Percentiles rank a stretch among this genome's conserved stretches.
phyloP scores from a whole-genome alignment of 2,888 invertebrate genomes.

The Baccha elongata region DNA sequence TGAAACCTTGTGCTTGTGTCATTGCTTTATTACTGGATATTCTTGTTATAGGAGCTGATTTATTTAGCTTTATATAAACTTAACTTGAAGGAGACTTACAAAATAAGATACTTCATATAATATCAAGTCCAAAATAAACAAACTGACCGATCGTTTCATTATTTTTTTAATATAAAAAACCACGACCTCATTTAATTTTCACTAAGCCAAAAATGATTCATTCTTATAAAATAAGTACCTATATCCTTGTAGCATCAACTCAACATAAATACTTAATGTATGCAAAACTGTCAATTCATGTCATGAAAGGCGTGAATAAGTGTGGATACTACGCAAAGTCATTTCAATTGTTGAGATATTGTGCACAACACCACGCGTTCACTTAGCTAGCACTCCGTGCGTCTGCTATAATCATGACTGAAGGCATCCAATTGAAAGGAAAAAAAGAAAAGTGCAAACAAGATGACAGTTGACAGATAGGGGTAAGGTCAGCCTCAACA shows the following conservation, averaged over 20 bases:
- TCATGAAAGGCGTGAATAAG: slow-evolving; percentile 25
- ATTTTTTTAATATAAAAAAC: too few species aligned
- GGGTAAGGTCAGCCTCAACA: slow-evolving; percentile 50
- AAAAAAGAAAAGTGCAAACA: slow-evolving; percentile 37
- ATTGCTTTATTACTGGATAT: too few species aligned
- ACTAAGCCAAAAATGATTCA: slow-evolving; percentile 45
- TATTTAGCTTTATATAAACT: too few species aligned
- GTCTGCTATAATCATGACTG: slow-evolving; percentile 46
- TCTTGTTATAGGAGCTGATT: too few species aligned
- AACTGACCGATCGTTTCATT: background rate
- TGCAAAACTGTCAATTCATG: slow-evolving; percentile 35
- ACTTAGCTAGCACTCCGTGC: too few species aligned
- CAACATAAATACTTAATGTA: slow-evolving; percentile 51
- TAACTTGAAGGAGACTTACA: too few species aligned
- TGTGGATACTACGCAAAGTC: slow-evolving; percentile 23
- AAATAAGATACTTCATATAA: background rate
- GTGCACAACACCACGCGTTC: slow-evolving; percentile 8
- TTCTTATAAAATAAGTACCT: background rate
- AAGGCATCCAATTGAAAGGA: slow-evolving; percentile 52
- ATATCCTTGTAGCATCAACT: slow-evolving; percentile 7
- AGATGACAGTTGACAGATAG: slow-evolving; percentile 62
- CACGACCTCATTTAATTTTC: too few species aligned
- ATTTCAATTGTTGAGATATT: slow-evolving; percentile 47
- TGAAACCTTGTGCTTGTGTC: too few species aligned
- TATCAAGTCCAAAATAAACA: slow-evolving; percentile 34